A percentile compares a stretch with the other conserved stretches of the same genome.
phyloP scores from a whole-genome alignment of 2,797 vertebrate genomes.

The Amblyraja radiata region DNA sequence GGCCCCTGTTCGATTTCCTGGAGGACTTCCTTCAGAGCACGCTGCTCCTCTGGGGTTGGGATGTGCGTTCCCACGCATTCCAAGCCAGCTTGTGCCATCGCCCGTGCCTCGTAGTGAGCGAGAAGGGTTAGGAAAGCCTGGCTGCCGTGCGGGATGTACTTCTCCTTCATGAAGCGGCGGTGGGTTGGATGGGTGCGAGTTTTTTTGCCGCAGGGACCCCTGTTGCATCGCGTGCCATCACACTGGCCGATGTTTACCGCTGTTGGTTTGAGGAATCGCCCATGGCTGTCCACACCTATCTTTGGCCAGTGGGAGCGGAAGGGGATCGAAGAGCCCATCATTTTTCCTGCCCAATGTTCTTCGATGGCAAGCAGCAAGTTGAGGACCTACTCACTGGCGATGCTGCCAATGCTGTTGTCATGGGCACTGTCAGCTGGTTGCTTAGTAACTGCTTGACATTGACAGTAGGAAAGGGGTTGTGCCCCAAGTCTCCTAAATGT shows the following conservation, averaged over 20 bases:
- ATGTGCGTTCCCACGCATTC: slow-evolving; percentile 16
- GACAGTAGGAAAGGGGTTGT: slow-evolving; percentile 26
- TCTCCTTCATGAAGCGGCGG: background rate
- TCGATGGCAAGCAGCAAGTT: background rate
- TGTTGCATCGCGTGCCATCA: background rate
- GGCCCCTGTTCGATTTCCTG: background rate
- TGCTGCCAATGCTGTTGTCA: slow-evolving; percentile 26
- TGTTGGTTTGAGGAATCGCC: background rate
- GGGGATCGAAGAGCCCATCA: slow-evolving; percentile 25
- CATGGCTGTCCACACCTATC: background rate
- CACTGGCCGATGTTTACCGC: background rate
- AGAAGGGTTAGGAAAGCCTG: background rate
- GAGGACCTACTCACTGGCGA: background rate
- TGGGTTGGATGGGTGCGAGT: background rate
- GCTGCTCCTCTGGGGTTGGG: background rate
- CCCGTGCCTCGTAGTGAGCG: background rate
- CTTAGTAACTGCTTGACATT: slow-evolving; percentile 34
- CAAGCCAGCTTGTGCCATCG: background rate
- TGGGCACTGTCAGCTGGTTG: slow-evolving; percentile 19
- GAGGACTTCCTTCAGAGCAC: background rate
- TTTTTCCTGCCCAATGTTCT: background rate
- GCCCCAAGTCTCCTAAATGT: background rate
- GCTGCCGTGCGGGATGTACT: slow-evolving; percentile 1
- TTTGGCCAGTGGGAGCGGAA: background rate
- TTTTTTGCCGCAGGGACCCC: background rate